phyloP scores from a whole-genome alignment of 2,113 vertebrate genomes.

The Heloderma charlesbogerti region DNA sequence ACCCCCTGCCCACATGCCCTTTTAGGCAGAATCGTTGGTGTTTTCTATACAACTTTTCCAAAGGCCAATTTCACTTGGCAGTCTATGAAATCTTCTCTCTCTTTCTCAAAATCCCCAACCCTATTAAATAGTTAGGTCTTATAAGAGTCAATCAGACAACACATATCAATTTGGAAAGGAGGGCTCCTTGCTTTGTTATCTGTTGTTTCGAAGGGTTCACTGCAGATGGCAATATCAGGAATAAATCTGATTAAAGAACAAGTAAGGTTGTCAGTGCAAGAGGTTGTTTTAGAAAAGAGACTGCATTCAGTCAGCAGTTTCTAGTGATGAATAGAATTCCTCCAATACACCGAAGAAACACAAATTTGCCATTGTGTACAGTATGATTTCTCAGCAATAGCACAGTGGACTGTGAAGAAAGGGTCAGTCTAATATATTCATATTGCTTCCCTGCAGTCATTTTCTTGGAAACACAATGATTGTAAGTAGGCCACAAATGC shows the following conservation, averaged over 20 bases:
- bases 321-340: not conserved
- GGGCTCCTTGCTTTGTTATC: not conserved
- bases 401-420: not conserved
- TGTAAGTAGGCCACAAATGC: not conserved
- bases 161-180: not conserved
- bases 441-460: not conserved
- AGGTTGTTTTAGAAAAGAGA: not conserved
- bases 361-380: not conserved
- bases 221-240: not conserved
- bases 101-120: not conserved
- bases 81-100: not conserved
- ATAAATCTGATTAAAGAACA: not conserved
- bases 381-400: not conserved
- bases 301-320: not conserved
- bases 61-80: not conserved
- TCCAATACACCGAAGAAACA: not conserved
- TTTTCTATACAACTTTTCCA: constrained; percentile 29
- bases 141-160: not conserved
- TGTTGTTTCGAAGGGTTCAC: constrained; percentile 13
- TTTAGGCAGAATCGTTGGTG: not conserved
- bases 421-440: not conserved
- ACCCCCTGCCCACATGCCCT: not conserved
- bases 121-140: not conserved
- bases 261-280: not conserved
- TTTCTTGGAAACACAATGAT: not conserved